Evolutionary conservation across 2,797 vertebrate species (phyloP).

Genomic region (Anguilla obscura): DNA sequence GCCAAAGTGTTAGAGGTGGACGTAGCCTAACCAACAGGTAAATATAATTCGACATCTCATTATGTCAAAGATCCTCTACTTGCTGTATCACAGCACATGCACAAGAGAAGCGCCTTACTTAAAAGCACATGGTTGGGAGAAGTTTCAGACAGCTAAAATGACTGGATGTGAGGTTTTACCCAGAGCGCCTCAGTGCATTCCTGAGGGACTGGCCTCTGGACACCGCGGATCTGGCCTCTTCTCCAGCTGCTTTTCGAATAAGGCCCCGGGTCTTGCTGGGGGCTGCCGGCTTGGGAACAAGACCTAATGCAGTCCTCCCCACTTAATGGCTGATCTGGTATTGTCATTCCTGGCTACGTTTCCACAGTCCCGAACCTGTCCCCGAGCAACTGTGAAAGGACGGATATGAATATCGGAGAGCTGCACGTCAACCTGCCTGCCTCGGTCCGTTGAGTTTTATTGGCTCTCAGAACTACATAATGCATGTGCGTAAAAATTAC

Average conservation of each 20-base stretch:
- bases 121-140: neutral
- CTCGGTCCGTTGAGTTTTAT: conserved; percentile 60
- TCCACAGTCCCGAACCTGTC: conserved; percentile 62
- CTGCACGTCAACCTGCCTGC: conserved; percentile 61
- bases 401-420: conserved; percentile 64
- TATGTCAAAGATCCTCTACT: neutral
- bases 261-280: conserved; percentile 64
- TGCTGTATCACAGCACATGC: neutral
- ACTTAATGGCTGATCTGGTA: conserved; percentile 72
- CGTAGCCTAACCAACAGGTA: conserved; percentile 23
- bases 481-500: neutral
- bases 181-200: neutral
- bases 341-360: conserved; percentile 69
- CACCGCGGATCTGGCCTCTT: conserved; percentile 39
- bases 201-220: neutral
- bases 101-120: neutral
- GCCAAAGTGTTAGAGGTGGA: conserved; percentile 1
- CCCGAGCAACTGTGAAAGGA: conserved; percentile 58
- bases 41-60: neutral
- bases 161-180: neutral
- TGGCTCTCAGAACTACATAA: conserved; percentile 62
- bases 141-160: neutral
- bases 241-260: conserved; percentile 79
- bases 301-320: conserved; percentile 69
- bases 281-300: conserved; percentile 72